Evolutionary conservation across 2,113 vertebrate species (phyloP).

Genomic region (Brienomyrus longianalis): DNA sequence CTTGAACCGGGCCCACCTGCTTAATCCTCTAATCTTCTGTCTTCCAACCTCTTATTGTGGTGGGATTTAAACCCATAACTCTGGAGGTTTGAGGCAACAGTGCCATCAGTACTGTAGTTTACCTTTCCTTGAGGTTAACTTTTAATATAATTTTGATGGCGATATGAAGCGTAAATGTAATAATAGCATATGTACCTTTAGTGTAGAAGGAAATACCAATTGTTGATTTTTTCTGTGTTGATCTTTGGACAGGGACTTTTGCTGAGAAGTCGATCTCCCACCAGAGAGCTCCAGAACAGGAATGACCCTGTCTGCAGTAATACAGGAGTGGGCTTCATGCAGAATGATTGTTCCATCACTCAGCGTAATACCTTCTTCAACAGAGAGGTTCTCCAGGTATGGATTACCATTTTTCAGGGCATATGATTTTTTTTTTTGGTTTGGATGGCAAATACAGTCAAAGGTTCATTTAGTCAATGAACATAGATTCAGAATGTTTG

Average conservation of each 20-base stretch:
- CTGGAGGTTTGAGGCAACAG: background rate
- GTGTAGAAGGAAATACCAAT: background rate
- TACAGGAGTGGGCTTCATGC: slow-evolving; percentile 23
- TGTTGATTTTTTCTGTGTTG: background rate
- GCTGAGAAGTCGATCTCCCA: slow-evolving; percentile 29
- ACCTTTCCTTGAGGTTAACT: background rate
- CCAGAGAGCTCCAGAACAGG: slow-evolving; percentile 29
- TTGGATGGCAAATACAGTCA: background rate
- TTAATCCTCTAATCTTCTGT: background rate
- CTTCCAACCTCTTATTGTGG: background rate
- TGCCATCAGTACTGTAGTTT: background rate
- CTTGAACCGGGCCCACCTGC: background rate
- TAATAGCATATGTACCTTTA: background rate
- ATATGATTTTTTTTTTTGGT: background rate
- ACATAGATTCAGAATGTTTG: background rate
- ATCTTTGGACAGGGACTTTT: slow-evolving; percentile 36
- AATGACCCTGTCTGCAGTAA: slow-evolving; percentile 31
- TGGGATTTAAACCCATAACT: background rate
- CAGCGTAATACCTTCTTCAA: slow-evolving; percentile 55
- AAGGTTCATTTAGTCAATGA: background rate
- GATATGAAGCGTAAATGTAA: background rate
- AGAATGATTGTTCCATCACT: slow-evolving; percentile 43
- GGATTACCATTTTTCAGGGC: background rate
- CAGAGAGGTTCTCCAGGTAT: slow-evolving; percentile 57
- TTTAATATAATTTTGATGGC: background rate